Base-by-base conservation (phyloP, 2,888 invertebrate species). In the Acleris literana region DNA sequence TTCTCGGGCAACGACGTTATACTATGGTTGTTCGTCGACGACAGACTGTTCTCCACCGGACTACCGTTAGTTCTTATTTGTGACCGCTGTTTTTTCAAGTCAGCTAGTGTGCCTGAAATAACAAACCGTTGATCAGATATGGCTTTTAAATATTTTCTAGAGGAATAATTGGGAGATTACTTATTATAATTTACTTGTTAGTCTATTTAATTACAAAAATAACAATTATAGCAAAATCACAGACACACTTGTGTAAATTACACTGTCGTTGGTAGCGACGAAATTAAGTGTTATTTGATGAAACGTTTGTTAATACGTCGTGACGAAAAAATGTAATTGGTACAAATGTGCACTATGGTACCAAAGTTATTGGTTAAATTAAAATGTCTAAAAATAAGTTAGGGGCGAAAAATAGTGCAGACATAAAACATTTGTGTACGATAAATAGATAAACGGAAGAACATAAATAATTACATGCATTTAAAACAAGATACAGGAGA, bases 61-160 rank as follows among this genome's bases (percentile, higher is more conserved):
- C 93, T 94, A 64, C 94, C 94, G 81, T 95, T 95, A 3, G 90
- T 93, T 76, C 97, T 93, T 76, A 96, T 97, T 79, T 97, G 96
- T 70, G 97, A 95, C 71, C 98, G 94, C 83, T 98, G 97, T 86
- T 98, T 98, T 92, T 99, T 99, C 85, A 98, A 93, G 88, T 98
- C 98, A 62, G 98, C 96, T 76, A 99, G 94, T 59, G 98, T 98
- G 76, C 96, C 95, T 93, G 89, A 56, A 91, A 92, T 44, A 16
- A 48, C n/a, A 13, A 22, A 25, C 3, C 11, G 2, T 1, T 46
- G 25, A 57, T 62, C 46, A 62, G 52, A 48, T 17, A 49, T 25
- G 39, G 16, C 6, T 18, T 29, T 48, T 13, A 4, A 13, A 4
- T 39, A 39, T 3, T 39, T 13, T 13, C 0, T 39, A 4, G 39